Percentiles rank a stretch among this genome's conserved stretches.
phyloP scores from a whole-genome alignment of 2,113 vertebrate species.

The Nestor notabilis region DNA sequence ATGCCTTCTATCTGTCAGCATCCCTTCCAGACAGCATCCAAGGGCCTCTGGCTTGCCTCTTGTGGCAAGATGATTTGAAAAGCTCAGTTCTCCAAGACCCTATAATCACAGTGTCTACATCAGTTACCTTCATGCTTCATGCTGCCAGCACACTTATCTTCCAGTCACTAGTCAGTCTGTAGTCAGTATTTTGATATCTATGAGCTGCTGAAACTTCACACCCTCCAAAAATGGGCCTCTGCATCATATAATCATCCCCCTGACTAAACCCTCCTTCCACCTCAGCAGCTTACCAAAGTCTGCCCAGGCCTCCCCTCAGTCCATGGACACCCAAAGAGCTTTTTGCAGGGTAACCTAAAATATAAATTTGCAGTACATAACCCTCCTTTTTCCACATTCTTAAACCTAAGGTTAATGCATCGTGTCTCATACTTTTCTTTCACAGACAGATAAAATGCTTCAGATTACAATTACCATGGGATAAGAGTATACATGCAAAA shows the following conservation, averaged over 20 bases:
- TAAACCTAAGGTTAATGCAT: background rate
- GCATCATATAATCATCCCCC: background rate
- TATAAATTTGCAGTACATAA: background rate
- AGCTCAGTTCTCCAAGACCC: background rate
- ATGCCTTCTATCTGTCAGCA: background rate
- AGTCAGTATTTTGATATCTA: background rate
- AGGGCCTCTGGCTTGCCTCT: background rate
- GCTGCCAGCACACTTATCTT: background rate
- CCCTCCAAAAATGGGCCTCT: background rate
- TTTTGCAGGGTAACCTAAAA: background rate
- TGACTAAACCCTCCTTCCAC: background rate
- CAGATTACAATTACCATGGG: slow-evolving; percentile 2
- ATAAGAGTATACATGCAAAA: background rate
- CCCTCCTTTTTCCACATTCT: background rate
- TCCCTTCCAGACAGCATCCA: background rate
- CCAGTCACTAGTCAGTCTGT: background rate
- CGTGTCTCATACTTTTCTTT: background rate
- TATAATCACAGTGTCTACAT: background rate
- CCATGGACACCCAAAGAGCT: background rate
- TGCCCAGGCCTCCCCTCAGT: background rate
- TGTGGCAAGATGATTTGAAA: background rate
- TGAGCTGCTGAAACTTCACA: background rate
- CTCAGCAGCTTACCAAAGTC: background rate
- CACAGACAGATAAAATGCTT: slow-evolving; percentile 4
- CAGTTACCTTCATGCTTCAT: background rate